A percentile compares a stretch with the other conserved stretches of the same genome.
Evolutionary conservation across 2,113 vertebrate species (phyloP).

Genomic region (Oncorhynchus gorbuscha): DNA sequence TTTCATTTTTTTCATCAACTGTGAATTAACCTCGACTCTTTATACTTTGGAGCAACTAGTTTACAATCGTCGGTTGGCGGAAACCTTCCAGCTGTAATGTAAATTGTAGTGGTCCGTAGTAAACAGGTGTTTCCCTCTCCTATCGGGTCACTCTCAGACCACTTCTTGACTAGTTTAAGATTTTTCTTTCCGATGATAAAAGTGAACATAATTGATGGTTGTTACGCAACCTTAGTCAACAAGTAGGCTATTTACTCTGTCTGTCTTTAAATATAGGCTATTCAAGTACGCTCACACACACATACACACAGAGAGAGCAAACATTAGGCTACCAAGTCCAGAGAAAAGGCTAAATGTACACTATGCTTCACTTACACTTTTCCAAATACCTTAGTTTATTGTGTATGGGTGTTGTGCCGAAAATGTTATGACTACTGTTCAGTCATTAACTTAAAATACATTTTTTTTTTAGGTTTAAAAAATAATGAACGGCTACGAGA

Average conservation of each 20-base stretch:
- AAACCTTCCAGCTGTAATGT: constrained; percentile 55
- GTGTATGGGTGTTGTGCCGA: not conserved
- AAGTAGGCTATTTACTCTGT: not conserved
- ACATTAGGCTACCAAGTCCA: too few relatives aligned
- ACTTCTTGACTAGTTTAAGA: constrained; percentile 18
- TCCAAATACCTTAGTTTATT: not conserved
- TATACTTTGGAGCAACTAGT: constrained; percentile 21
- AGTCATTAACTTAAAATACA: not conserved
- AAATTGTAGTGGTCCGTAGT: constrained; percentile 64
- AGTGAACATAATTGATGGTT: not conserved
- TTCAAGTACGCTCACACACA: not conserved
- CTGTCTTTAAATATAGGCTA: not conserved
- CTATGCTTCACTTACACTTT: not conserved
- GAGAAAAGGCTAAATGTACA: too few relatives aligned
- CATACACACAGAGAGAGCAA: not conserved
- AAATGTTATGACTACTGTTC: not conserved
- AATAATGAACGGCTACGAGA: not conserved
- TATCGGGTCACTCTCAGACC: constrained; percentile 3
- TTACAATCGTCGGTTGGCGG: constrained; percentile 42
- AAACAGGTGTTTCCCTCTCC: constrained; percentile 76
- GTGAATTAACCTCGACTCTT: not conserved
- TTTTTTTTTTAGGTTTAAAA: not conserved
- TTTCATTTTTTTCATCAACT: not conserved
- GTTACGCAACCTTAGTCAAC: not conserved
- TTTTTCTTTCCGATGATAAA: not conserved